Conservation (phyloP, 2,113 vertebrate genomes). For the Callorhinus ursinus region DNA sequence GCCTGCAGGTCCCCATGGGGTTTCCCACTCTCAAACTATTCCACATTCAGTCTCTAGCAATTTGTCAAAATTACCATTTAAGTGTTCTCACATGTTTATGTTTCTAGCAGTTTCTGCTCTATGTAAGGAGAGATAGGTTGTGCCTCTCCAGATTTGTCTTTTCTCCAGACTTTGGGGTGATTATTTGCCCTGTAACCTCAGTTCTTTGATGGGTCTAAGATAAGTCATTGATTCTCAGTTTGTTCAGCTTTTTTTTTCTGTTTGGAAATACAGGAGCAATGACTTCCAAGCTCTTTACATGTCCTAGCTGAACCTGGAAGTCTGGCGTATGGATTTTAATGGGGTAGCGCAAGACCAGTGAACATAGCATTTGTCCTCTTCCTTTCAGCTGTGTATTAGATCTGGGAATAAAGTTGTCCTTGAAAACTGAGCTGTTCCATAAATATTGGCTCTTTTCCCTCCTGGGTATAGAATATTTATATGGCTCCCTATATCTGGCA, state of each 20-base stretch:
- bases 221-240: slow-evolving; percentile 17
- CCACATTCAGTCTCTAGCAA: neutral
- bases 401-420: neutral
- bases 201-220: neutral
- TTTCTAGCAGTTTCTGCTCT: neutral
- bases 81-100: neutral
- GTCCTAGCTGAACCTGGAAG: neutral
- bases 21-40: slow-evolving; percentile 22
- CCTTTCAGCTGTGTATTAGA: neutral
- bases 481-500: neutral
- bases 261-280: neutral
- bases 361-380: neutral
- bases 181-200: neutral
- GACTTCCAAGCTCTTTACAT: neutral
- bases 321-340: neutral
- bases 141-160: neutral
- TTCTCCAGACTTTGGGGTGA: slow-evolving; percentile 8
- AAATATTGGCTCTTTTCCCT: slow-evolving; percentile 5
- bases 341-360: neutral
- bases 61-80: slow-evolving; percentile 20
- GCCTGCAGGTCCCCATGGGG: neutral
- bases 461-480: neutral
- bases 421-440: neutral
- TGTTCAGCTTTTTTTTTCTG: neutral
- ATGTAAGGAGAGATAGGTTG: neutral